Evolutionary conservation across 2,888 invertebrate species (phyloP).

Genomic region (Cephus pygmeus): DNA sequence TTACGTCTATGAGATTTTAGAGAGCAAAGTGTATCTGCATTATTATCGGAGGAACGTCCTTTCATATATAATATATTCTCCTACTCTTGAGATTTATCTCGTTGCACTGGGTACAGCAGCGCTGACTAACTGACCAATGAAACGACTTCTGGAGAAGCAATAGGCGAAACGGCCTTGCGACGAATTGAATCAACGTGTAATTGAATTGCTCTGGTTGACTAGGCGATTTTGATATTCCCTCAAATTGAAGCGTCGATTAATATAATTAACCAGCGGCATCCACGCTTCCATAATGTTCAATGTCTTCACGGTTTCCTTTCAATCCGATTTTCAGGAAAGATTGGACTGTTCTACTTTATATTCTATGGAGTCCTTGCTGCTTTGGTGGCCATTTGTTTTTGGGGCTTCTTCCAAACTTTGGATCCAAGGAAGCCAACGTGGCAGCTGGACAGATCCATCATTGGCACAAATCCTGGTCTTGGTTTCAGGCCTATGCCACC

Average conservation of each 20-base stretch:
- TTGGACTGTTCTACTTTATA: slow-evolving; percentile 92
- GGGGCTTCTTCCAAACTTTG: slow-evolving; percentile 91
- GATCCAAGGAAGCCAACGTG: slow-evolving; percentile 91
- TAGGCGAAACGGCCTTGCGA: slow-evolving; percentile 39
- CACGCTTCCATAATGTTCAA: not conserved
- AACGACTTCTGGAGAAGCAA: not conserved
- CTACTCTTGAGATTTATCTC: not conserved
- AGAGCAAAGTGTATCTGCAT: not conserved
- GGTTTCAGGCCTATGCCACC: slow-evolving; percentile 95
- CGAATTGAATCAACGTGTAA: slow-evolving; percentile 59
- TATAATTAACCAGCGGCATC: slow-evolving; percentile 39
- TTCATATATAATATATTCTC: not conserved
- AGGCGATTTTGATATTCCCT: slow-evolving; percentile 58
- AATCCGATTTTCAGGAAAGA: slow-evolving; percentile 79
- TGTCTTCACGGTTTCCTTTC: not conserved
- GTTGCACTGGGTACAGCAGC: not conserved
- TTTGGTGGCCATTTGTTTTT: slow-evolving; percentile 93
- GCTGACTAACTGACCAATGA: not conserved
- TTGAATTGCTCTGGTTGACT: slow-evolving; percentile 63
- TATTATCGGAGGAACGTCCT: not conserved
- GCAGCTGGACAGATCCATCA: slow-evolving; percentile 86
- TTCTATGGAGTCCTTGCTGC: slow-evolving; percentile 94
- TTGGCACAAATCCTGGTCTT: slow-evolving; percentile 95
- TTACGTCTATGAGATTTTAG: not conserved
- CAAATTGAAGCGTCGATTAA: slow-evolving; percentile 55